Conservation (phyloP, 2,888 invertebrate genomes). For the Crematogaster levior region DNA sequence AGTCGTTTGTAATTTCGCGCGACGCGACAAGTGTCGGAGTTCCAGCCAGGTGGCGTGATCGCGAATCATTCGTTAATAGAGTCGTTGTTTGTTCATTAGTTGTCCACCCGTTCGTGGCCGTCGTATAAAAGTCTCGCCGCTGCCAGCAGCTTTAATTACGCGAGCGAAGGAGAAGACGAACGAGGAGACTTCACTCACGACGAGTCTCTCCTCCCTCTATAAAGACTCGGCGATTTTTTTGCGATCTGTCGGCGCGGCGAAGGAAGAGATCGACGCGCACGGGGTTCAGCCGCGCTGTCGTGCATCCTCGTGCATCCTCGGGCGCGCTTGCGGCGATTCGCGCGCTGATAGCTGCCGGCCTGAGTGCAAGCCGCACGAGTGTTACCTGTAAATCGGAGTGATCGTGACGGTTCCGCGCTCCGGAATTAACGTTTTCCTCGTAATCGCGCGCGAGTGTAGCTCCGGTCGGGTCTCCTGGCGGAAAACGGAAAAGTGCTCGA, state of each 20-base stretch:
- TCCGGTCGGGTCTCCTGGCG: neutral
- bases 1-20: neutral
- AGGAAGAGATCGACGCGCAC: neutral
- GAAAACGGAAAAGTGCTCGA: neutral
- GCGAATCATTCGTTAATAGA: neutral
- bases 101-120: neutral
- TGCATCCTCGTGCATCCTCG: conserved; percentile 35
- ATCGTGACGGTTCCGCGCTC: conserved; percentile 33
- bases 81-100: neutral
- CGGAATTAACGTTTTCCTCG: neutral
- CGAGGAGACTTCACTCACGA: neutral
- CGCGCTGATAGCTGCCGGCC: conserved; percentile 44
- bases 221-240: neutral
- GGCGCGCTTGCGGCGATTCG: conserved; percentile 24
- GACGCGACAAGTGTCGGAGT: neutral
- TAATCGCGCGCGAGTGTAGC: too few relatives aligned
- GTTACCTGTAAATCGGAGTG: conserved; percentile 59
- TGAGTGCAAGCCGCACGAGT: conserved; percentile 14
- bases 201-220: neutral
- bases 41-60: neutral
- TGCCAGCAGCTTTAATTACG: neutral
- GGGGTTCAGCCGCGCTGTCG: conserved; percentile 49
- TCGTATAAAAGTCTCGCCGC: neutral
- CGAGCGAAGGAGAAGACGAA: neutral
- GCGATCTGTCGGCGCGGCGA: neutral